Evolutionary conservation across 2,797 vertebrate species (phyloP), one percentile per base, ranked within the genome.

Genomic region (Falco naumanni): DNA sequence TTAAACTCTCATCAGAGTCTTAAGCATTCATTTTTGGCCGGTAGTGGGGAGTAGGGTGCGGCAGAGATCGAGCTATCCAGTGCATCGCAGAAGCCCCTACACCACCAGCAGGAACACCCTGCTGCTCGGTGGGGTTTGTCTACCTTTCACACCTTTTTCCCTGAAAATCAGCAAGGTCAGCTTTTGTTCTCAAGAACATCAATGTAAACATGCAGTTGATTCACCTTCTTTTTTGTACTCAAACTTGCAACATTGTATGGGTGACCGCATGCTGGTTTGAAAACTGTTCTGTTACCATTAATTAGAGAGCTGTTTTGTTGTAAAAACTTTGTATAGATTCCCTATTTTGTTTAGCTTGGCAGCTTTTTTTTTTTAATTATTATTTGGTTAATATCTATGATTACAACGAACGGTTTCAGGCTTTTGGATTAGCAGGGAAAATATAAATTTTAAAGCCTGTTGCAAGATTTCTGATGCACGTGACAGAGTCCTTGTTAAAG

Each of bases 221-320:
- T 26, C 39, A 22, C 57, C 54, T 76, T 69, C 5, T 1, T 14
- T 60, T 53, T 64, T 45, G 28, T 28, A 4, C 61, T 71, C 31
- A 54, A 13, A 31, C 0, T 0, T 8, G 7, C 24, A 51, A 4
- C 21, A 33, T 47, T 61, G 6, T 4, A 2, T 7, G 12, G 68
- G 66, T 0, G 0, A 7, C 72, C 51, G 9, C 71, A 54, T 6
- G 0, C 13, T 43, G 56, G 2, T 51, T 76, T 91, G 81, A 54
- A 82, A 64, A 26, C 11, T 50, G 25, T 2, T 48, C 48, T 10
- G n/a, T 48, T 45, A 2, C n/a, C 28, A 13, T 41, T 76, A 17
- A 31, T 90, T 84, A 48, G 53, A 57, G 63, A 84, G 45, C 39
- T 74, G n/a, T 19, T 84, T 65, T 80, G 29, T 78, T 78, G 69